These are phyloP conservation scores for Bombyx huttoni DNA, from an alignment of 2,888 invertebrate species.

Conservation along the genomic window DNA sequence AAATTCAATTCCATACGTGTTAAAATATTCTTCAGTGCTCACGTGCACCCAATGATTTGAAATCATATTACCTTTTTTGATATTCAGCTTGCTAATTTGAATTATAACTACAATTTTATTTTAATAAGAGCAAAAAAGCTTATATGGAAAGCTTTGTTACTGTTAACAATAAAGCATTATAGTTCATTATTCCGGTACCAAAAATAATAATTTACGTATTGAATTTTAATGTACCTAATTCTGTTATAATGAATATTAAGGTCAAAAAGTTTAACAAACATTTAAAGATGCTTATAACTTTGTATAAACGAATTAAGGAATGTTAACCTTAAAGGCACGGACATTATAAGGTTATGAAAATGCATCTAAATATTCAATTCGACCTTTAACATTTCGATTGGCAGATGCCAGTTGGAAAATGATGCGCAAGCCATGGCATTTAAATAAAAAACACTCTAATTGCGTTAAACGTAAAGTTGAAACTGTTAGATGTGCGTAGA, in stretches of 20 bases:
- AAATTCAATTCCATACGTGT: too few species aligned
- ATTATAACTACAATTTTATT: too few species aligned
- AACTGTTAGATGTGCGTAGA: slow-evolving; percentile 11
- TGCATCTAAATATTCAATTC: slow-evolving; percentile 21
- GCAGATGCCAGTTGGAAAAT: slow-evolving; percentile 34
- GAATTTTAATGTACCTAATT: neutral
- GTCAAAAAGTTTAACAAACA: slow-evolving; percentile 1
- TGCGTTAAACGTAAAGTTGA: slow-evolving; percentile 23
- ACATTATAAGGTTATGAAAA: slow-evolving; percentile 45
- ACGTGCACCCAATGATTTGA: too few species aligned
- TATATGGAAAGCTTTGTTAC: too few species aligned
- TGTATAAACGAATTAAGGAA: slow-evolving; percentile 12
- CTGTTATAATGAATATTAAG: neutral
- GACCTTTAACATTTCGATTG: slow-evolving; percentile 48
- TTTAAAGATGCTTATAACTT: slow-evolving; percentile 4
- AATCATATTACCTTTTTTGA: too few species aligned
- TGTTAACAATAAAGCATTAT: neutral
- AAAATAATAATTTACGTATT: neutral
- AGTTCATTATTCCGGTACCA: neutral
- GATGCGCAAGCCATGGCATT: slow-evolving; percentile 20
- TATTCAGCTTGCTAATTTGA: too few species aligned
- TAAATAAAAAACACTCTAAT: slow-evolving; percentile 24
- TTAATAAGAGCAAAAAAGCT: too few species aligned
- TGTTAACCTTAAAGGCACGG: neutral
- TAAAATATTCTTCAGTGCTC: too few species aligned